Conservation (phyloP, 2,888 invertebrate genomes). For the Julus scanicus region DNA sequence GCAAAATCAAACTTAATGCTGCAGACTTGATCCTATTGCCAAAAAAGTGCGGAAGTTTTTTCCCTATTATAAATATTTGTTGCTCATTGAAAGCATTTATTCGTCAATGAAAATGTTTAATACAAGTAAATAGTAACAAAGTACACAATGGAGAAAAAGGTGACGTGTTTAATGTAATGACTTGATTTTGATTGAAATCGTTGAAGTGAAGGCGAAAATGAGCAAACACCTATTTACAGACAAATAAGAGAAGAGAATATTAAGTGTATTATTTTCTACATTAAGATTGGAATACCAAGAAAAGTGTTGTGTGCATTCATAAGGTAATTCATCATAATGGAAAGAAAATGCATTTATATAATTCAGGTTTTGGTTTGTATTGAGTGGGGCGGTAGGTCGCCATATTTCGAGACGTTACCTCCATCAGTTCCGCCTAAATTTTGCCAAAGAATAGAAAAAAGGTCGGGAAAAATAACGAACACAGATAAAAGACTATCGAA, state of each 20-base stretch:
- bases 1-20: no score
- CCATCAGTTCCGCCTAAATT: conserved; percentile 38
- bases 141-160: conserved; percentile 22
- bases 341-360: conserved; percentile 25
- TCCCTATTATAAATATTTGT: not conserved
- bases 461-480: conserved; percentile 20
- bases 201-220: conserved; percentile 33
- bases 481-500: conserved; percentile 26
- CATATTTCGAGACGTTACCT: conserved; percentile 47
- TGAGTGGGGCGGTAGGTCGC: conserved; percentile 27
- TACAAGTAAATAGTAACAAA: not conserved
- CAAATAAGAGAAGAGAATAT: not conserved
- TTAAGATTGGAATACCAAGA: not conserved
- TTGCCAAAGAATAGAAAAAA: conserved; percentile 22
- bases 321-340: not conserved
- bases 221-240: conserved; percentile 17
- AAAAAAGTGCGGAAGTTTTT: conserved; percentile 15
- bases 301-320: not conserved
- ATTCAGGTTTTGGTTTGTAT: conserved; percentile 16
- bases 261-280: not conserved
- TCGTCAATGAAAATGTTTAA: conserved; percentile 9
- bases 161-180: not conserved
- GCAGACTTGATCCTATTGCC: no score
- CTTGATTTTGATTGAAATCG: conserved; percentile 1
- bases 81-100: not conserved